These are phyloP conservation scores for Tautogolabrus adspersus DNA, from an alignment of 2,113 vertebrate genomes.

Conservation along the genomic window DNA sequence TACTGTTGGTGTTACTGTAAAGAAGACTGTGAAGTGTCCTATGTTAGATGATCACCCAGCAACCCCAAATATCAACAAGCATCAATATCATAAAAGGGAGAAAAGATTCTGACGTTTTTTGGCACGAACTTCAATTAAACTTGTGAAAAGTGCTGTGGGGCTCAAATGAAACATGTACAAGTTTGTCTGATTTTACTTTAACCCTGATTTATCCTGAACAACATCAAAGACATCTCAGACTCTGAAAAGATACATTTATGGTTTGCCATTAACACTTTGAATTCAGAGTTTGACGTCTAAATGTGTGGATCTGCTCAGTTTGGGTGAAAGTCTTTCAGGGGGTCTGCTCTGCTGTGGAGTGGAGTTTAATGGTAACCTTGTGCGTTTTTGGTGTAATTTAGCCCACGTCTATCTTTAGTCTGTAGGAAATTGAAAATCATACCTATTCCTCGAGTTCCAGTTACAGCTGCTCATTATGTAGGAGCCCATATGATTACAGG, in stretches of 20 bases:
- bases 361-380: slow-evolving; percentile 41
- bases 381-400: slow-evolving; percentile 51
- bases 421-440: slow-evolving; percentile 67
- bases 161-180: not conserved
- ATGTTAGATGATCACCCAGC: not conserved
- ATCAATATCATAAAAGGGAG: not conserved
- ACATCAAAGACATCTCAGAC: not conserved
- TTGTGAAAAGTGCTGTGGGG: slow-evolving; percentile 22
- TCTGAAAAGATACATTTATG: too few relatives aligned
- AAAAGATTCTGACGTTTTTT: slow-evolving; percentile 13
- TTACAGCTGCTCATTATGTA: slow-evolving; percentile 70
- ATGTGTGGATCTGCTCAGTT: not conserved
- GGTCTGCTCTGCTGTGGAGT: slow-evolving; percentile 29
- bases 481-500: slow-evolving; percentile 62
- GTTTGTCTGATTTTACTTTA: not conserved
- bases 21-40: not conserved
- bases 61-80: slow-evolving; percentile 28
- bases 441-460: slow-evolving; percentile 42
- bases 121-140: not conserved
- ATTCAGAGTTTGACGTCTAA: not conserved
- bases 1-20: not conserved
- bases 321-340: slow-evolving; percentile 8
- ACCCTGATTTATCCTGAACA: not conserved
- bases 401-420: slow-evolving; percentile 62
- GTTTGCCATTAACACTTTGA: not conserved